Percentiles rank a stretch among this genome's conserved stretches.
Conservation (phyloP, 2,797 vertebrate genomes). For the Sebastes baramenuke region DNA sequence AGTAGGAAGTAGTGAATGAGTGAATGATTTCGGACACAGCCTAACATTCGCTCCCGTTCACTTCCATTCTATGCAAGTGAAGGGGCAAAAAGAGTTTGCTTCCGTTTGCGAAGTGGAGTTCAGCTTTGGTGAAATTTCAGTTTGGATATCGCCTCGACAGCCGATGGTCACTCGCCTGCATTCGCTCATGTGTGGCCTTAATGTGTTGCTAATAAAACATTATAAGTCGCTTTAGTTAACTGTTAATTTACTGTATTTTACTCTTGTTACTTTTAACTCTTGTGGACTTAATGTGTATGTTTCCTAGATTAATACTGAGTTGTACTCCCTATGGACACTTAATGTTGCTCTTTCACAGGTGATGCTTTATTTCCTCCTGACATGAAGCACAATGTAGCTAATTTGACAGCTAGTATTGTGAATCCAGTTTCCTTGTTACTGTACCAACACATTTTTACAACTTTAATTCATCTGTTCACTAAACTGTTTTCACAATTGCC, state of each 20-base stretch:
- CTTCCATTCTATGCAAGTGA: too few relatives aligned
- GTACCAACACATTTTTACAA: background rate
- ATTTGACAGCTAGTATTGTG: background rate
- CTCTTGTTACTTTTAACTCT: too few relatives aligned
- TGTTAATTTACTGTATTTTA: background rate
- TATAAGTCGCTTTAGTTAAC: background rate
- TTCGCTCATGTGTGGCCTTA: too few relatives aligned
- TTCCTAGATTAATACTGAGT: background rate
- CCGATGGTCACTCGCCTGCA: too few relatives aligned
- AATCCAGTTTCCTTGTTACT: background rate
- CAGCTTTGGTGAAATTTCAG: too few relatives aligned
- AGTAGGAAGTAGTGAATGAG: too few relatives aligned
- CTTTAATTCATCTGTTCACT: background rate
- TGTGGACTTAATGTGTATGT: background rate
- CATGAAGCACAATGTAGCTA: background rate
- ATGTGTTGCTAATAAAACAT: background rate
- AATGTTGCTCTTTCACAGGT: background rate
- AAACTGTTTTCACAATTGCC: background rate
- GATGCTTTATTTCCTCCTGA: background rate
- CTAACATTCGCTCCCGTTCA: too few relatives aligned
- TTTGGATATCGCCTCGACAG: too few relatives aligned
- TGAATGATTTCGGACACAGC: too few relatives aligned
- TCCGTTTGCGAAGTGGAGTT: too few relatives aligned
- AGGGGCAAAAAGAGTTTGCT: too few relatives aligned
- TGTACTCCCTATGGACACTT: fast-evolving